Percentiles rank a stretch among this genome's conserved stretches.
Evolutionary conservation across 1,140 invertebrate species (phyloP).

Genomic region (Papilio polyxenes): DNA sequence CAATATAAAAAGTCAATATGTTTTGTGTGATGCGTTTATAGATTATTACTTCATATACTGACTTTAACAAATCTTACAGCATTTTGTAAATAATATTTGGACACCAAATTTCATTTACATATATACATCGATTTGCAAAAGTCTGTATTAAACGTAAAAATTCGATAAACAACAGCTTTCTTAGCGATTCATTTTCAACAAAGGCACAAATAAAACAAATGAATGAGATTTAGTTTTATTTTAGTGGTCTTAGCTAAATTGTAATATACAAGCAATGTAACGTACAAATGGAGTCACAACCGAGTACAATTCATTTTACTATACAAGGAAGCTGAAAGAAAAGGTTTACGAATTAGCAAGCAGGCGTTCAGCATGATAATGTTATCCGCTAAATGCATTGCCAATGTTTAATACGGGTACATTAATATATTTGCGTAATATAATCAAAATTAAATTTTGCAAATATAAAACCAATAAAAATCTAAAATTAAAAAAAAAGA

Average conservation of each 20-base stretch:
- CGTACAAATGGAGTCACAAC: slow-evolving; percentile 23
- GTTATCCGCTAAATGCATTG: slow-evolving; percentile 65
- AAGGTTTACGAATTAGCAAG: slow-evolving; percentile 68
- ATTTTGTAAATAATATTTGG: not conserved
- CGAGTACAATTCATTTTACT: slow-evolving; percentile 41
- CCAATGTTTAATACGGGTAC: slow-evolving; percentile 53
- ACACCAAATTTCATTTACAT: not conserved
- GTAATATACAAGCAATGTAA: slow-evolving; percentile 29
- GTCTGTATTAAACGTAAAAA: not conserved
- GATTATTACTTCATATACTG: not conserved
- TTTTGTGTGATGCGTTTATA: not conserved
- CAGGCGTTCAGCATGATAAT: slow-evolving; percentile 69
- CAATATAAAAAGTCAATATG: not conserved
- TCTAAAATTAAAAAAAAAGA: not conserved
- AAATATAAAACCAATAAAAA: not conserved
- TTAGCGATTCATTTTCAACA: slow-evolving; percentile 10
- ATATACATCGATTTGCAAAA: not conserved
- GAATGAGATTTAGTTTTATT: not conserved
- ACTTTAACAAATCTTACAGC: not conserved
- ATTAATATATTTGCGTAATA: slow-evolving; percentile 31
- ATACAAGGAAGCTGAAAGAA: slow-evolving; percentile 57
- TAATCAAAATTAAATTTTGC: slow-evolving; percentile 39
- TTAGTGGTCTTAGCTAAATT: slow-evolving; percentile 26
- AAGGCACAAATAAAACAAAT: slow-evolving; percentile 34
- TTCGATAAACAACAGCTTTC: not conserved